Evolutionary conservation across 2,797 vertebrate genomes (phyloP).

Genomic region (Lates japonicus): DNA sequence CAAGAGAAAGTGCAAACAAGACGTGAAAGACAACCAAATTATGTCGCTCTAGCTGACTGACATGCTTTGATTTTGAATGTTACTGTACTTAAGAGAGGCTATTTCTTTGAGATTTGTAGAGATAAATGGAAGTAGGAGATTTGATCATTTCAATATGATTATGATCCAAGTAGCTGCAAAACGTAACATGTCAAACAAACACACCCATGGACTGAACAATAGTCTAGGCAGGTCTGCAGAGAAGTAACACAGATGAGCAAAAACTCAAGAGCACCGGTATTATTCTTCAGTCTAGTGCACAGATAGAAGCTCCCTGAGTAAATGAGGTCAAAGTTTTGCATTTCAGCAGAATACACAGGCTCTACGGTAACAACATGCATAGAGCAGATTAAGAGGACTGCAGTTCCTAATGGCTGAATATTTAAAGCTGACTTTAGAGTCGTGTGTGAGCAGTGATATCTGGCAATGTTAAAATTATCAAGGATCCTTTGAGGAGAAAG

Average conservation of each 20-base stretch:
- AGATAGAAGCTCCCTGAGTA: constrained; percentile 50
- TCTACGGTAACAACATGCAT: constrained; percentile 49
- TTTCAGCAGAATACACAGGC: constrained; percentile 50
- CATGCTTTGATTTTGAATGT: constrained; percentile 32
- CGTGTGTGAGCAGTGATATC: constrained; percentile 59
- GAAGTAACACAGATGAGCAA: constrained; percentile 55
- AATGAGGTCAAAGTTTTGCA: constrained; percentile 55
- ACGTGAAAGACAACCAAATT: constrained; percentile 1
- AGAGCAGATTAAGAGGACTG: constrained; percentile 57
- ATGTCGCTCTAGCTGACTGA: constrained; percentile 18
- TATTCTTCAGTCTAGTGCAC: constrained; percentile 64
- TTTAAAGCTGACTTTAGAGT: constrained; percentile 56
- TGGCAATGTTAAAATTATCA: constrained; percentile 55
- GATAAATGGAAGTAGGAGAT: constrained; percentile 20
- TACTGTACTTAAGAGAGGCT: constrained; percentile 8
- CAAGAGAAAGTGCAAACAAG: constrained; percentile 5
- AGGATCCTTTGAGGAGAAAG: constrained; percentile 55
- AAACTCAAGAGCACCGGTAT: constrained; percentile 73
- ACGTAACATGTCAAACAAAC: constrained; percentile 11
- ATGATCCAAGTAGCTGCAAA: constrained; percentile 11
- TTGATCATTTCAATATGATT: constrained; percentile 21
- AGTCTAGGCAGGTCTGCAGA: constrained; percentile 34
- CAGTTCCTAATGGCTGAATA: constrained; percentile 50
- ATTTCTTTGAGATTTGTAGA: constrained; percentile 17
- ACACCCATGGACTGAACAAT: constrained; percentile 32